Percentiles rank a stretch among this genome's conserved stretches.
Conservation (phyloP, 1,140 invertebrate genomes). For the Aphelinus certus region DNA sequence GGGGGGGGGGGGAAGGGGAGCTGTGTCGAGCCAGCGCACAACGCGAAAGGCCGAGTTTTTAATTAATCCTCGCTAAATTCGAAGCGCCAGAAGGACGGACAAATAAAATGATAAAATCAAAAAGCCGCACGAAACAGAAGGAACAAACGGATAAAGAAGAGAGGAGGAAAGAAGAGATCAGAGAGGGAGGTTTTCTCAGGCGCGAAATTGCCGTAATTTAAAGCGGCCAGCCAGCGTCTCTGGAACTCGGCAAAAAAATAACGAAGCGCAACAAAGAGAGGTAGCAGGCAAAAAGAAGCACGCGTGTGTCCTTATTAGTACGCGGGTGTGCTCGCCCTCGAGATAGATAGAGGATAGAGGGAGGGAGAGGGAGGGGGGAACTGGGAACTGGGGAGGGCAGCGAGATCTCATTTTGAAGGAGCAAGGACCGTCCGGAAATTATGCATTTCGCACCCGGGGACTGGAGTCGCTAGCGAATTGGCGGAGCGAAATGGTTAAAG, state of each 20-base stretch:
- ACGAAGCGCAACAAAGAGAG: too few relatives aligned
- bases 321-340: too few relatives aligned
- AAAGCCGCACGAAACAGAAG: neutral
- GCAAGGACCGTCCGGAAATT: slow-evolving; percentile 4
- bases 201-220: slow-evolving; percentile 24
- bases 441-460: slow-evolving; percentile 5
- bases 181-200: slow-evolving; percentile 11
- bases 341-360: neutral
- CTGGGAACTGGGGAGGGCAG: neutral
- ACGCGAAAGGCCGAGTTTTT: too few relatives aligned
- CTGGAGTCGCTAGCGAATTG: neutral
- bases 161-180: neutral
- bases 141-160: neutral
- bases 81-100: too few relatives aligned
- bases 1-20: too few relatives aligned
- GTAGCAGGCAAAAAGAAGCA: too few relatives aligned
- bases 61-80: too few relatives aligned
- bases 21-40: neutral
- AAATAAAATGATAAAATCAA: too few relatives aligned
- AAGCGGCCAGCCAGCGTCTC: neutral
- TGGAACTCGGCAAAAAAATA: slow-evolving; percentile 5
- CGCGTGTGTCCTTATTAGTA: too few relatives aligned
- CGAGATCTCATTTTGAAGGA: slow-evolving; percentile 23
- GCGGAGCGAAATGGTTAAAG: neutral
- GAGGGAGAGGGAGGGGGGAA: neutral